A percentile compares a stretch with the other conserved stretches of the same genome.
Conservation (phyloP, 2,888 invertebrate genomes). For the Dryocosmus kuriphilus region DNA sequence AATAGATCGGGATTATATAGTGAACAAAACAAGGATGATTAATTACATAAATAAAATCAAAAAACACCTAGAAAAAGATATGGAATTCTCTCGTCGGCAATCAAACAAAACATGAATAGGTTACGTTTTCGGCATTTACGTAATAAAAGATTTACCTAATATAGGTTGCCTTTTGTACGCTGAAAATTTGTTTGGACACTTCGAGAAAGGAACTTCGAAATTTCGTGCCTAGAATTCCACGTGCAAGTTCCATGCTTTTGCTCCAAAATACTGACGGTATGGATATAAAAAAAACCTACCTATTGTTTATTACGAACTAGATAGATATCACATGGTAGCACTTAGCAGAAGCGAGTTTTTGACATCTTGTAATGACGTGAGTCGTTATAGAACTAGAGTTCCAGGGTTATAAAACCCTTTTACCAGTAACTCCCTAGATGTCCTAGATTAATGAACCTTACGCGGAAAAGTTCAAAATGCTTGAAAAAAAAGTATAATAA, state of each 20-base stretch:
- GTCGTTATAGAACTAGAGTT: no score
- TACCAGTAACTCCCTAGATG: no score
- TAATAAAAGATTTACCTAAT: constrained; percentile 68
- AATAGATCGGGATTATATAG: neutral
- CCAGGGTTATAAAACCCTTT: no score
- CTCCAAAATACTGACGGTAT: constrained; percentile 21
- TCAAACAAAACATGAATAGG: constrained; percentile 47
- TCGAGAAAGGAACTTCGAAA: constrained; percentile 65
- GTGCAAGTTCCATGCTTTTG: constrained; percentile 65
- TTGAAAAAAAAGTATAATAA: no score
- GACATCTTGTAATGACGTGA: no score
- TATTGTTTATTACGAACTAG: constrained; percentile 30
- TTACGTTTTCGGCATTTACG: constrained; percentile 58
- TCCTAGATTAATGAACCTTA: no score
- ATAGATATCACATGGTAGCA: constrained; percentile 24
- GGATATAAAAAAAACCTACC: constrained; percentile 21
- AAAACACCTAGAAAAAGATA: neutral
- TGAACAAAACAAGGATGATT: neutral
- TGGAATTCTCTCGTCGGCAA: neutral
- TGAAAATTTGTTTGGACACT: constrained; percentile 64
- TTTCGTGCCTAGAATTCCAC: constrained; percentile 57
- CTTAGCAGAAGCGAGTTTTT: neutral
- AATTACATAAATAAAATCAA: neutral
- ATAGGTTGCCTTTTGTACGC: constrained; percentile 66
- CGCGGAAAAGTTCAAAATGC: no score